Evolutionary conservation across 2,888 invertebrate species (phyloP).

Genomic region (Drosophila buzzatii): DNA sequence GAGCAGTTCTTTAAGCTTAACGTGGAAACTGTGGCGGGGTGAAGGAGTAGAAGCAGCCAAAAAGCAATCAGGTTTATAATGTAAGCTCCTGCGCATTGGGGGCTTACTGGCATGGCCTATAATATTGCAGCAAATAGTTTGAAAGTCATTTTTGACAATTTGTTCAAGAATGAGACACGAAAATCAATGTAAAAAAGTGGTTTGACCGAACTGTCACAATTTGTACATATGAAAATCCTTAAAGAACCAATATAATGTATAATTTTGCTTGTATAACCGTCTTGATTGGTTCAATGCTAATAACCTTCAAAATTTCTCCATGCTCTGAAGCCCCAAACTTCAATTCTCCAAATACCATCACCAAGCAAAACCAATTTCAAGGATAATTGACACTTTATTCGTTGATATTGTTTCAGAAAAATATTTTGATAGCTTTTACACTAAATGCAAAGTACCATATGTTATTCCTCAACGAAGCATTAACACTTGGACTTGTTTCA

Average conservation of each 20-base stretch:
- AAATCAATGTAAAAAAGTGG: constrained; percentile 38
- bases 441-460: background rate
- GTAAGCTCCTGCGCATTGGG: constrained; percentile 46
- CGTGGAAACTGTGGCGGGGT: constrained; percentile 21
- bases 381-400: constrained; percentile 10
- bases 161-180: constrained; percentile 47
- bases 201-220: constrained; percentile 22
- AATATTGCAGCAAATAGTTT: constrained; percentile 56
- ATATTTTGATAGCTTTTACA: background rate
- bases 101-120: constrained; percentile 72
- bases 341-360: background rate
- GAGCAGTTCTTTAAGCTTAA: constrained; percentile 37
- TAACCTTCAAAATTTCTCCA: constrained; percentile 2
- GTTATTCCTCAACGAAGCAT: background rate
- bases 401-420: constrained; percentile 5
- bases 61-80: constrained; percentile 59
- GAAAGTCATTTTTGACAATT: constrained; percentile 62
- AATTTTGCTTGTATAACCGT: constrained; percentile 4
- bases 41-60: constrained; percentile 45
- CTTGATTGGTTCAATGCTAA: background rate
- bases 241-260: background rate
- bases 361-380: constrained; percentile 1
- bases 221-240: constrained; percentile 7
- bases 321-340: background rate
- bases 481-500: no score